phyloP scores from a whole-genome alignment of 2,888 invertebrate species.

The Sepiola atlantica region DNA sequence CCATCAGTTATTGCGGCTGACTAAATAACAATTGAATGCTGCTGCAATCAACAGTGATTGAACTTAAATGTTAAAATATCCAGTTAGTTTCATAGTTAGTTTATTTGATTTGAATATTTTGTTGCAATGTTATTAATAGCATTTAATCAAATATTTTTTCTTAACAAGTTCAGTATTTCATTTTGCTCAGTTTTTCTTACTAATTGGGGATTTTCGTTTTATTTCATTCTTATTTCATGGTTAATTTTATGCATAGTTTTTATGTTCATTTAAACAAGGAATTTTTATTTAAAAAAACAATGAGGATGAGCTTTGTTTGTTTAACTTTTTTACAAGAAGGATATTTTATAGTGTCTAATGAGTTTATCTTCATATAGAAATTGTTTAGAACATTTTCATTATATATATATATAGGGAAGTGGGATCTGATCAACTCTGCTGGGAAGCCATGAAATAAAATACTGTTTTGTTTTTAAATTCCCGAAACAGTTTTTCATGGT shows the following conservation, averaged over 20 bases:
- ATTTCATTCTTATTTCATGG: not conserved
- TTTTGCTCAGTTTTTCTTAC: not conserved
- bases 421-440: too few species aligned
- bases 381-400: not conserved
- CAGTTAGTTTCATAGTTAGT: too few species aligned
- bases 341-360: not conserved
- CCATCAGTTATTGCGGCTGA: not conserved
- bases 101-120: not conserved
- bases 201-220: not conserved
- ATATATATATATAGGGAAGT: too few species aligned
- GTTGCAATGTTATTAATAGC: not conserved
- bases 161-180: not conserved
- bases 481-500: too few species aligned
- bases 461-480: too few species aligned
- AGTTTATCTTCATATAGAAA: not conserved
- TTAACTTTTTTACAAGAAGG: not conserved
- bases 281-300: not conserved
- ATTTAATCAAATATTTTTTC: not conserved
- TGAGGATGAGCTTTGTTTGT: too few species aligned
- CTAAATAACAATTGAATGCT: too few species aligned
- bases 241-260: not conserved
- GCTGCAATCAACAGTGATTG: too few species aligned
- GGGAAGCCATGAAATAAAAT: too few species aligned
- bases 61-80: too few species aligned
- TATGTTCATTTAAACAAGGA: not conserved